Percentiles rank a stretch among this genome's conserved stretches.
These are phyloP conservation scores for Chionoecetes opilio DNA, from an alignment of 1,140 invertebrate genomes.

Conservation along the genomic window DNA sequence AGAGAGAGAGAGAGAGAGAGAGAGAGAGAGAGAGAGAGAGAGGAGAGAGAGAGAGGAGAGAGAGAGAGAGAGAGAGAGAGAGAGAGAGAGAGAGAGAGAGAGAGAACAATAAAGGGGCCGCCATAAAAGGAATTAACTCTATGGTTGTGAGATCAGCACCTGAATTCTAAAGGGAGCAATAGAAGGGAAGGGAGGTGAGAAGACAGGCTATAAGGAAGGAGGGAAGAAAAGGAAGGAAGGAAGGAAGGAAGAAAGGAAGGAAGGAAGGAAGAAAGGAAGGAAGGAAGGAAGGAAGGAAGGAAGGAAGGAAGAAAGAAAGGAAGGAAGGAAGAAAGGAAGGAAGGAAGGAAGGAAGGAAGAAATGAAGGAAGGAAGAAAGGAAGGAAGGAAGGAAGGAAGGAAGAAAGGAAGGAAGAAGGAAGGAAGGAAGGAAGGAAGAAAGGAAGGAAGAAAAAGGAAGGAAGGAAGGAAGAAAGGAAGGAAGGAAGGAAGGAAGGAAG, in stretches of 20 bases:
- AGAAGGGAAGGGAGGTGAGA: background rate
- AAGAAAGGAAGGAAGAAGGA: too few relatives aligned
- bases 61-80: background rate
- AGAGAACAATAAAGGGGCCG: background rate
- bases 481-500: background rate
- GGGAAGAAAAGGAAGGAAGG: background rate
- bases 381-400: background rate
- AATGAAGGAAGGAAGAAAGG: background rate
- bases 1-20: background rate
- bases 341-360: background rate
- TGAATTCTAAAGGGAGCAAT: background rate
- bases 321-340: background rate
- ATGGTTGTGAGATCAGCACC: background rate
- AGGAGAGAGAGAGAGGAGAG: background rate
- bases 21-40: background rate
- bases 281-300: background rate
- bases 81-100: background rate
- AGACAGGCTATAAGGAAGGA: background rate
- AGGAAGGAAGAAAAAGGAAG: too few relatives aligned
- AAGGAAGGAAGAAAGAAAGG: too few relatives aligned
- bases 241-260: background rate
- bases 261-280: background rate
- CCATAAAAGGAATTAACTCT: background rate
- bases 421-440: too few relatives aligned
- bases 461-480: background rate